phyloP scores from a whole-genome alignment of 1,140 invertebrate species.

The Aleiodes sp. region DNA sequence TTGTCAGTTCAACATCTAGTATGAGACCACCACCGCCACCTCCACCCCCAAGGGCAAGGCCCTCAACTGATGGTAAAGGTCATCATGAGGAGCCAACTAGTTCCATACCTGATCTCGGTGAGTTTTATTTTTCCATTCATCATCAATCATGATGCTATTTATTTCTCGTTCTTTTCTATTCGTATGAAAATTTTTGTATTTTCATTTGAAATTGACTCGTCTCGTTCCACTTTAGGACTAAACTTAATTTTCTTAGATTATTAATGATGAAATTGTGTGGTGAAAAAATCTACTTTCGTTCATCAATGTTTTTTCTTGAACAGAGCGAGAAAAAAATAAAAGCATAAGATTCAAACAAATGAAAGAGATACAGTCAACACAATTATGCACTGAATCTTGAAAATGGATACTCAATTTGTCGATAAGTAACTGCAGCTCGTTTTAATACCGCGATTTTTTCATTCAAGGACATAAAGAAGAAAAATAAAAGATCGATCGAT shows the following conservation, averaged over 20 bases:
- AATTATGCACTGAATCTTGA: not conserved
- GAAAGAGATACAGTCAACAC: no score
- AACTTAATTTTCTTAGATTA: no score
- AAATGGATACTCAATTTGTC: not conserved
- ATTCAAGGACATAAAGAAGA: not conserved
- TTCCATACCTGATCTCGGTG: constrained; percentile 85
- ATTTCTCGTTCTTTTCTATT: no score
- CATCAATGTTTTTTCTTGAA: not conserved
- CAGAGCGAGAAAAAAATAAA: not conserved
- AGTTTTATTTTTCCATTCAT: constrained; percentile 54
- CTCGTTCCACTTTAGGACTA: no score
- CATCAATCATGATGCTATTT: no score
- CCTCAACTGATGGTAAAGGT: constrained; percentile 58
- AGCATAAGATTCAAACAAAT: no score
- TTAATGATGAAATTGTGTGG: no score
- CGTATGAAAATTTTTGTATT: no score
- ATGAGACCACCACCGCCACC: constrained; percentile 69
- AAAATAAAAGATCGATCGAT: not conserved
- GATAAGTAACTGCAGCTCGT: not conserved
- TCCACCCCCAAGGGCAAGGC: constrained; percentile 63
- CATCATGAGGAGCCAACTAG: constrained; percentile 81
- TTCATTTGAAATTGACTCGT: no score
- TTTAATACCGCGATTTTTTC: not conserved
- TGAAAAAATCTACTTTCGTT: no score
- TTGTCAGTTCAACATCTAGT: constrained; percentile 63